Evolutionary conservation across 1,140 invertebrate genomes (phyloP), one percentile per base, ranked within the genome.

Genomic region (Microplitis demolitor): DNA sequence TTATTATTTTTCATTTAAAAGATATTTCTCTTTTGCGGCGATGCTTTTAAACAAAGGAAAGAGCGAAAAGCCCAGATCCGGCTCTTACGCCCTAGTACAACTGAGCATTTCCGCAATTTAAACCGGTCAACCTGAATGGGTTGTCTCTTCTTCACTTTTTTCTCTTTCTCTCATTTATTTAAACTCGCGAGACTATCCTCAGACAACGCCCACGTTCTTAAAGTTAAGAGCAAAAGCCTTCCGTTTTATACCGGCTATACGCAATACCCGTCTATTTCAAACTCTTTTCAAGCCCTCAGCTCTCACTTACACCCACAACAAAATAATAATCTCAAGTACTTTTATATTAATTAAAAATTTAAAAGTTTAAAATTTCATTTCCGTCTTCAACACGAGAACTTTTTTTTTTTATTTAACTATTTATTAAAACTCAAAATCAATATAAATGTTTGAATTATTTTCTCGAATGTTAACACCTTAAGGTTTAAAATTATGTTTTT

Each of bases 181-280:
- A 16, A 58, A 24, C 56, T 58, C 24, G 8, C 56, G 16, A 58
- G 56, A 58, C 56, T 58, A 58, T 24, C 56, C 14, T 58, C 56
- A 58, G 56, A 58, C 56, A 58, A 16, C 56, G 24, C 56, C 56
- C 16, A 58, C 56, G 16, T 34, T 6, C 34, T 39, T 9, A 37
- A 39, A 58, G 4, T 14, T n/a, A 58, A 69, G 34, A 69, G 39
- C 66, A n/a, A 14, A 69, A 69, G 8, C 14, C 58, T 69, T 60
- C 16, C 53, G 11, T 53, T 58, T 14, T 39, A 39, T 11, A 58
- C 6, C 53, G 16, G 3, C 24, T 45, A 45, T 11, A 45, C 39
- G 11, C 39, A 2, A 45, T 45, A 45, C 8, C 39, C 6, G 24
- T 24, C 24, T 24, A 24, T 24, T 24, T 24, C 24, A 24, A 24